Evolutionary conservation across 2,797 vertebrate species (phyloP).

Genomic region (Gorsachius magnificus): DNA sequence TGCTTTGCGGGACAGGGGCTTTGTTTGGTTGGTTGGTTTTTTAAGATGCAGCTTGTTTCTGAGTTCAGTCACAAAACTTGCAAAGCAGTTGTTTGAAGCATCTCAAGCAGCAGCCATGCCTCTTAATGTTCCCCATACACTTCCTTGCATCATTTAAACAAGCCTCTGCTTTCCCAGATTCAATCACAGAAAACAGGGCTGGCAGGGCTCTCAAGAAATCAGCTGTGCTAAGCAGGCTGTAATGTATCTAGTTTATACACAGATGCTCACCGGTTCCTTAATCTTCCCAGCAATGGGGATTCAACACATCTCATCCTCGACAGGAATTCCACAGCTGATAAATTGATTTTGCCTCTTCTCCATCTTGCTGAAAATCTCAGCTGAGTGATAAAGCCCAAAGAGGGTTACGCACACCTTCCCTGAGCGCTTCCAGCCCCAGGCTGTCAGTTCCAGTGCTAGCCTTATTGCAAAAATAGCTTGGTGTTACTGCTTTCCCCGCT

Average conservation of each 20-base stretch:
- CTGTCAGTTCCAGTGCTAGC: background rate
- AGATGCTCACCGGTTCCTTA: background rate
- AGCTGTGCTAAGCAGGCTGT: background rate
- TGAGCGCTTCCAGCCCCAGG: background rate
- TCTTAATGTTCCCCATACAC: background rate
- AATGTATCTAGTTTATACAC: background rate
- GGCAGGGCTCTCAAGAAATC: background rate
- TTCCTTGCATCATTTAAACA: background rate
- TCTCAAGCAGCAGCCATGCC: background rate
- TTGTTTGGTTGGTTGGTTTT: background rate
- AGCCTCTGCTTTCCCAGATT: background rate
- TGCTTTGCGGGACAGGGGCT: background rate
- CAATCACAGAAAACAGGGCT: background rate
- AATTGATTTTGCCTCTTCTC: conserved; percentile 4
- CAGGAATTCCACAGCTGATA: background rate
- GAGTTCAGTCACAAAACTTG: background rate
- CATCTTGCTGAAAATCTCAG: background rate
- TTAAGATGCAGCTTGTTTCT: background rate
- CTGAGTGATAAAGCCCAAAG: background rate
- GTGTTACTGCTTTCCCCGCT: background rate
- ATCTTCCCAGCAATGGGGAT: background rate
- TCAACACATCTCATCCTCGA: background rate
- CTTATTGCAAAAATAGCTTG: background rate
- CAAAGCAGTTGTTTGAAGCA: background rate
- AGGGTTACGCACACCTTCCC: background rate